phyloP scores from a whole-genome alignment of 2,797 vertebrate genomes.

The Benthosema pterotum region DNA sequence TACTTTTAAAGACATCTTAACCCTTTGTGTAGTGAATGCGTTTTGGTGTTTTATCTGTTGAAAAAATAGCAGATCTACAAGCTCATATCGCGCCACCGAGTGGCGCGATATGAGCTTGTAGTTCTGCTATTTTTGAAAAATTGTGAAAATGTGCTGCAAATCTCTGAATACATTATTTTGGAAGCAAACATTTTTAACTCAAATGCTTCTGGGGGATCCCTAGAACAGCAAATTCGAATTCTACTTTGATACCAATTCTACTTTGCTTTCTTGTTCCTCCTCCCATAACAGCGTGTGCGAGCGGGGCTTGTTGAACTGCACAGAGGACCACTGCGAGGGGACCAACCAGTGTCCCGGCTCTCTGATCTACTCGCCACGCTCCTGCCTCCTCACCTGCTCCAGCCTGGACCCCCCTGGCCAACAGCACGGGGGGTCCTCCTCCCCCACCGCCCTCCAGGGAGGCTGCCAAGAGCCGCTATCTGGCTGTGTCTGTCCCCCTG shows the following conservation, averaged over 20 bases:
- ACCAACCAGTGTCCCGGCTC: constrained; percentile 79
- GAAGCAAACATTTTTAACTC: too few relatives aligned
- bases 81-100: too few relatives aligned
- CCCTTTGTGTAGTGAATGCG: too few relatives aligned
- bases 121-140: too few relatives aligned
- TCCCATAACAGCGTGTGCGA: constrained; percentile 77
- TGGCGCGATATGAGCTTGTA: too few relatives aligned
- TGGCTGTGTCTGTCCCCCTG: constrained; percentile 87
- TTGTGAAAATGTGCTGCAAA: too few relatives aligned
- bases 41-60: too few relatives aligned
- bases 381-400: constrained; percentile 88
- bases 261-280: not conserved
- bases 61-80: too few relatives aligned
- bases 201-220: too few relatives aligned
- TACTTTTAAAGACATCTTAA: too few relatives aligned
- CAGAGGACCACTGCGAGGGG: constrained; percentile 68
- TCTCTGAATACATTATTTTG: too few relatives aligned
- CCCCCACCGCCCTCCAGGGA: constrained; percentile 16
- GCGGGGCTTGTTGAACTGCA: constrained; percentile 82
- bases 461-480: constrained; percentile 77
- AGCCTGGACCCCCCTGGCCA: constrained; percentile 59
- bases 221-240: too few relatives aligned
- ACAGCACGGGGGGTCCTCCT: constrained; percentile 61
- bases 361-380: constrained; percentile 80
- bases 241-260: not conserved